Evolutionary conservation across 2,797 vertebrate genomes (phyloP).

Genomic region (Typhlichthys subterraneus): DNA sequence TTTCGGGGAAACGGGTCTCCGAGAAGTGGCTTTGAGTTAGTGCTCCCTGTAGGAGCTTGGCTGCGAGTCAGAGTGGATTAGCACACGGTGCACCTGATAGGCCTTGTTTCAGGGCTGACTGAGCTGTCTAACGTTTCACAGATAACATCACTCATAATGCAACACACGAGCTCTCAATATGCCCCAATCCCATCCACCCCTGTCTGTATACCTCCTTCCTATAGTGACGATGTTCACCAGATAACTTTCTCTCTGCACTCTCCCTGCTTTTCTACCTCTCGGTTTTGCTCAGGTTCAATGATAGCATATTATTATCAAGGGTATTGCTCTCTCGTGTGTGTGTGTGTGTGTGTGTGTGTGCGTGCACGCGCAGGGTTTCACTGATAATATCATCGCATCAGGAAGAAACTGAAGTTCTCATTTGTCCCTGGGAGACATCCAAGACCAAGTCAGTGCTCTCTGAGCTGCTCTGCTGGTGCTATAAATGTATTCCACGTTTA

Average conservation of each 20-base stretch:
- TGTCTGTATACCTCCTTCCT: constrained; percentile 12
- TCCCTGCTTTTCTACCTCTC: background rate
- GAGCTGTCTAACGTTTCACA: constrained; percentile 39
- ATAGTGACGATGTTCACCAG: too few species aligned
- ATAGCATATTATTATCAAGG: too few species aligned
- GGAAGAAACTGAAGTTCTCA: constrained; percentile 52
- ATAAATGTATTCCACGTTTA: too few species aligned
- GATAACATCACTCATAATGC: constrained; percentile 47
- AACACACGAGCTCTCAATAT: constrained; percentile 11
- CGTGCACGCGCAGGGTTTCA: background rate
- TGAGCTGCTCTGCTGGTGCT: too few species aligned
- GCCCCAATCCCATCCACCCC: background rate
- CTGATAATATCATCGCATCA: background rate
- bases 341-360: background rate
- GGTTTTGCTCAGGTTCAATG: background rate
- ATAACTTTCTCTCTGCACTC: background rate
- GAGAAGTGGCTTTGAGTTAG: background rate
- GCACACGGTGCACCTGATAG: constrained; percentile 16
- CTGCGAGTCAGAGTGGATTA: constrained; percentile 11
- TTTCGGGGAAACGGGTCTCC: background rate
- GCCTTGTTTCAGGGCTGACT: constrained; percentile 44
- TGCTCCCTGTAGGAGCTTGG: constrained; percentile 14
- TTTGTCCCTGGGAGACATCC: constrained; percentile 56
- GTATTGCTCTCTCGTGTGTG: background rate
- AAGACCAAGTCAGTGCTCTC: constrained; percentile 27